These are phyloP conservation scores for Philopedon plagiatum DNA, from an alignment of 2,888 invertebrate species.

Conservation along the genomic window DNA sequence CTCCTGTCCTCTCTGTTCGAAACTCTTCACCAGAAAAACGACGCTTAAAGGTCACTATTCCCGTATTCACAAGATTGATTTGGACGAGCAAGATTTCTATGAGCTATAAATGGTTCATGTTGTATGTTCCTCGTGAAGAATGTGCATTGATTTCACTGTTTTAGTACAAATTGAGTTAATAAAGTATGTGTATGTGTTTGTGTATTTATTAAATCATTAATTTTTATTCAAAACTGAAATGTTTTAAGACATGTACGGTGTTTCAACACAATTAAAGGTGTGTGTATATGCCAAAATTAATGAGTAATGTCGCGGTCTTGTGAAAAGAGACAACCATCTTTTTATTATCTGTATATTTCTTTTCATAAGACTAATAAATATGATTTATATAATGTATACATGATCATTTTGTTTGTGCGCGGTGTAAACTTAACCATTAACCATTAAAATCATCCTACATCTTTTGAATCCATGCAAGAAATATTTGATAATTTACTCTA, in stretches of 20 bases:
- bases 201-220: not conserved
- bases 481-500: not conserved
- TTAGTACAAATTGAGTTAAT: conserved; percentile 1
- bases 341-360: too few species aligned
- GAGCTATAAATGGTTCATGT: not conserved
- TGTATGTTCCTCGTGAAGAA: not conserved
- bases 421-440: too few species aligned
- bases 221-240: too few species aligned
- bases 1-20: conserved; percentile 48
- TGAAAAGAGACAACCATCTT: too few species aligned
- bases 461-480: not conserved
- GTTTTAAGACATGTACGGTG: too few species aligned
- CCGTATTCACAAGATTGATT: conserved; percentile 39
- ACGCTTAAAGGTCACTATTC: conserved; percentile 50
- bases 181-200: not conserved
- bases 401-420: too few species aligned
- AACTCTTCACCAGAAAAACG: conserved; percentile 50
- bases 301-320: too few species aligned
- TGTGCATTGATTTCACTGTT: conserved; percentile 6
- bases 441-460: not conserved
- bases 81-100: conserved; percentile 16
- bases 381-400: too few species aligned
- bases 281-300: too few species aligned
- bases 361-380: too few species aligned
- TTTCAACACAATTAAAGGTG: too few species aligned